These are phyloP conservation scores for Hipposideros armiger DNA, from an alignment of 2,113 vertebrate genomes.

Conservation along the genomic window DNA sequence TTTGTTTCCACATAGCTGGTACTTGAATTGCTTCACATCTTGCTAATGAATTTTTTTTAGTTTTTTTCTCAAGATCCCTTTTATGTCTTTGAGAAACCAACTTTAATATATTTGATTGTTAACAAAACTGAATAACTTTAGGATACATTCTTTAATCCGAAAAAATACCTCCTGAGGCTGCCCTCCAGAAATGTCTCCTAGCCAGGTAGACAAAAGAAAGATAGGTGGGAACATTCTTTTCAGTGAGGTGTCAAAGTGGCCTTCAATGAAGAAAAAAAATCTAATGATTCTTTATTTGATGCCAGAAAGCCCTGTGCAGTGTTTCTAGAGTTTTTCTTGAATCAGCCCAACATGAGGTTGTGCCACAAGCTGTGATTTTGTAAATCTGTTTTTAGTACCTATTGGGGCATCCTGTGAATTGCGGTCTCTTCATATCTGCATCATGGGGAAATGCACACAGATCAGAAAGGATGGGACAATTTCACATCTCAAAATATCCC, in stretches of 20 bases:
- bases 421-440: constrained; percentile 83
- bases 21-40: constrained; percentile 38
- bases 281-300: constrained; percentile 84
- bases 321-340: constrained; percentile 86
- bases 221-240: constrained; percentile 83
- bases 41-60: constrained; percentile 3
- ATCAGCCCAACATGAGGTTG: constrained; percentile 86
- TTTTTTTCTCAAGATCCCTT: constrained; percentile 59
- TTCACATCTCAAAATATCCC: constrained; percentile 82
- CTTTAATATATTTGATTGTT: constrained; percentile 81
- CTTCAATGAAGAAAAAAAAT: constrained; percentile 87
- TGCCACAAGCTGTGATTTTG: constrained; percentile 87
- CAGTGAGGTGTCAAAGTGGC: constrained; percentile 82
- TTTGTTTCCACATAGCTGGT: constrained; percentile 30
- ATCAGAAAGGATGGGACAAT: constrained; percentile 79
- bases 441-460: constrained; percentile 35
- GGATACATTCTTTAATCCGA: constrained; percentile 65
- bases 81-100: constrained; percentile 37
- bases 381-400: constrained; percentile 88
- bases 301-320: constrained; percentile 83
- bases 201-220: constrained; percentile 81
- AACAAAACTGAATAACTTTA: constrained; percentile 62
- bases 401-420: constrained; percentile 86
- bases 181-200: constrained; percentile 76
- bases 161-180: constrained; percentile 64